Base-by-base conservation (phyloP, 2,113 vertebrate genomes). In the Paratilapia polleni region DNA sequence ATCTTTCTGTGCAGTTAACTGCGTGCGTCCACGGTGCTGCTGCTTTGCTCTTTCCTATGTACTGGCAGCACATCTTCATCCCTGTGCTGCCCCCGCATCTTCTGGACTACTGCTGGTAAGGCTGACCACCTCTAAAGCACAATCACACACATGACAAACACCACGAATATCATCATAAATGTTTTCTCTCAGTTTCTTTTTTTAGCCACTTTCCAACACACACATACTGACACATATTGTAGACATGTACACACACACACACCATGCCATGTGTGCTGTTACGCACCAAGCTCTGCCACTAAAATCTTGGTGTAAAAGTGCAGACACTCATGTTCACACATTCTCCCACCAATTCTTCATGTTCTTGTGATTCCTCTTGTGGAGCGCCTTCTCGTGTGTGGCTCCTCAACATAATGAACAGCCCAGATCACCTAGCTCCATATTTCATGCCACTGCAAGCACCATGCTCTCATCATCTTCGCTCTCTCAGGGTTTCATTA, bases 91-190 rank as follows among this genome's bases (percentile, higher is more conserved):
- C 98, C 83, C 96, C 97, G 34, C 98, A 99, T 93, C 97, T 99
- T 60, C 96, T 99, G 96, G 98, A 99, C 95, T 99, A 99, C 95
- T 99, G 98, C 96, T 99, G 98, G 98, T 99, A 96, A 97, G 97
- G 92, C 19, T 59, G 64, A 66, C 64, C 80, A 83, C 87, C 86
- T 84, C 83, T 56, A 66, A 60, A 84, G 81, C 73, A 78, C 36
- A 28, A 56, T 73, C 47, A 59, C 64, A 36, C 49, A 22, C 58
- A 73, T 4, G 47, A 22, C 36, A 54, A 26, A 75, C 70, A 43
- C 22, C 22, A 38, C 70, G 70, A 70, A 31, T 57, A 52, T 57
- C 66, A 54, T 31, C 24, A 77, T 28, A 47, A 31, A 54, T 47
- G 66, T 83, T 81, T 68, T 49, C 64, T 57, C 22, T 8, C 41